Base-by-base conservation (phyloP, 2,113 vertebrate genomes). In the Thinocorus orbignyianus region DNA sequence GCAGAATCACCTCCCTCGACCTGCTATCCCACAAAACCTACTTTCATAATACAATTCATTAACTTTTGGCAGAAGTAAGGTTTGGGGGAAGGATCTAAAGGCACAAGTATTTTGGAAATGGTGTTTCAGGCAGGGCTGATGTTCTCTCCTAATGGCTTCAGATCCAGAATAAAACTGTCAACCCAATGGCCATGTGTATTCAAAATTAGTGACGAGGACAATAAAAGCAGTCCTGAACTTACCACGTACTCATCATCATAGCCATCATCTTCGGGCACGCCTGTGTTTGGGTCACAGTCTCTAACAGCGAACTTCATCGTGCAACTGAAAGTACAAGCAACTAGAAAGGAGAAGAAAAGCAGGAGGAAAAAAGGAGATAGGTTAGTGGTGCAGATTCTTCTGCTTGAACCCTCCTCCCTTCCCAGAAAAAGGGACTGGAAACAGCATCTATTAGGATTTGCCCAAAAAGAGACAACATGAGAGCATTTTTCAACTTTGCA, bases 221-320 rank as follows among this genome's bases (percentile, higher is more conserved):
- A 16, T 6, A 48, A 55, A 31, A 54, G 41, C 17, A 9, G 12
- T 1, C 1, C 55, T 41, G 77, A 33, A 98, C 99, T 70, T 97
- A 99, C 99, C 98, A 99, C 99, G 4, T 99, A 99, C 48, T 99
- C 99, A 30, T 99, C 99, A 0, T 99, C 99, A 17, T 99, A 99
- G 2, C 99, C 99, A 8, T 99, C 99, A 3, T 99, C 99, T 5
- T 99, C 99, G 0, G 99, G 99, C 74, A 99, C 97, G 4, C 99
- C 99, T 1, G 99, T 99, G 98, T 98, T 99, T 8, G 99, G 99
- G 97, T 99, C 99, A 8, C 99, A 99, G 97, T 99, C 99, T 81
- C 98, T 97, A 58, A 99, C 99, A 2, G 99, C 98, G 93, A 99
- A 99, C 97, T 99, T 99, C 99, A 99, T 99, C 2, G 99, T 99